Evolutionary conservation across 2,113 vertebrate genomes (phyloP).

Genomic region (Rhinoptilus africanus): DNA sequence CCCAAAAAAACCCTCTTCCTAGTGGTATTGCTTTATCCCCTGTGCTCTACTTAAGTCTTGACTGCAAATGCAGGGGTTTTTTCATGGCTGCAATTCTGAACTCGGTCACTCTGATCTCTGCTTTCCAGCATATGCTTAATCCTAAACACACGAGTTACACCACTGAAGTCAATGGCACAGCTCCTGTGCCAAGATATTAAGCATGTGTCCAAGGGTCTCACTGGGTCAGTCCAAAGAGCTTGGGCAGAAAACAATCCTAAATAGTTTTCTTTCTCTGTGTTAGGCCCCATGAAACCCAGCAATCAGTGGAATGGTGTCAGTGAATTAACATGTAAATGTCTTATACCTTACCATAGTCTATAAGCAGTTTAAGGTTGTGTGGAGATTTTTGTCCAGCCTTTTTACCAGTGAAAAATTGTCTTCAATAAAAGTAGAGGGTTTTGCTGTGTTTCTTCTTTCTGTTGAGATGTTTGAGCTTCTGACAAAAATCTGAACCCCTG

Average conservation of each 20-base stretch:
- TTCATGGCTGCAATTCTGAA: neutral
- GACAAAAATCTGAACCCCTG: neutral
- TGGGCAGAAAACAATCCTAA: neutral
- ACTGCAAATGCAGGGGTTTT: neutral
- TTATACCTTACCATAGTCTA: neutral
- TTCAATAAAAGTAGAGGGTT: neutral
- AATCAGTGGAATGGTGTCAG: neutral
- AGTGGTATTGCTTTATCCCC: neutral
- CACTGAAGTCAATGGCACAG: neutral
- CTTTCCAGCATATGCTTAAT: constrained; percentile 23
- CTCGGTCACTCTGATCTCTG: neutral
- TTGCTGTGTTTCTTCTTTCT: neutral
- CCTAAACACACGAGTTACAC: neutral
- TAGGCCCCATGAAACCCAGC: neutral
- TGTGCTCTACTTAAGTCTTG: neutral
- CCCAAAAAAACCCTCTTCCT: neutral
- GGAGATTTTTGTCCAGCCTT: neutral
- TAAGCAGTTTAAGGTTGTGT: neutral
- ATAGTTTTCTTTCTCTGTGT: neutral
- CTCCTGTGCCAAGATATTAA: neutral
- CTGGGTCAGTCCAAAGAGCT: neutral
- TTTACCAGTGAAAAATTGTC: neutral
- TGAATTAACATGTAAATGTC: neutral
- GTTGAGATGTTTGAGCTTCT: neutral
- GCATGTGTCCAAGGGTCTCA: neutral